Evolutionary conservation across 2,888 invertebrate genomes (phyloP).

Genomic region (Acrobasis repandana): DNA sequence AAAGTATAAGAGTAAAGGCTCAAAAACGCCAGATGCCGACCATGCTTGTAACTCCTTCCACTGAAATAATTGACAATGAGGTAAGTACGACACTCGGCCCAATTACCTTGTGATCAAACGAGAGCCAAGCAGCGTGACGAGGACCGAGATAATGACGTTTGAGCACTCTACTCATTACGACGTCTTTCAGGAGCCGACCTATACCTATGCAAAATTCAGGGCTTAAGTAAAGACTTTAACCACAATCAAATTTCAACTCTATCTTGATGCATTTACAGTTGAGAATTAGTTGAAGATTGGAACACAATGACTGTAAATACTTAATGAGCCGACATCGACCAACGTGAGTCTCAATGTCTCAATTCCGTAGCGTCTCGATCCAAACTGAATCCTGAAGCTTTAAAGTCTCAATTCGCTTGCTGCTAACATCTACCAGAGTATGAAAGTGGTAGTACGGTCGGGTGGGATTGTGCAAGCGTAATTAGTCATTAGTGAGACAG

Average conservation of each 20-base stretch:
- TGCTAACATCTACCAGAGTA: conserved; percentile 32
- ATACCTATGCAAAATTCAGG: conserved; percentile 51
- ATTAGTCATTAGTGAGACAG: conserved; percentile 76
- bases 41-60: conserved; percentile 1
- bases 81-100: conserved; percentile 13
- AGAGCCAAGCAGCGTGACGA: conserved; percentile 8
- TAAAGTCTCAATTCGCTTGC: conserved; percentile 48
- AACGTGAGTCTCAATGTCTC: conserved; percentile 53
- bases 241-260: conserved; percentile 36
- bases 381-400: conserved; percentile 29
- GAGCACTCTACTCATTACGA: conserved; percentile 78
- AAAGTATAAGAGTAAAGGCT: neutral
- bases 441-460: conserved; percentile 57
- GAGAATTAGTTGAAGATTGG: conserved; percentile 30
- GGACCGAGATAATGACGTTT: conserved; percentile 71
- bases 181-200: conserved; percentile 60
- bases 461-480: conserved; percentile 73
- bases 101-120: conserved; percentile 14
- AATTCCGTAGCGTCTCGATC: conserved; percentile 40
- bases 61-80: conserved; percentile 1
- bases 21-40: neutral
- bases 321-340: conserved; percentile 68
- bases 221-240: conserved; percentile 41
- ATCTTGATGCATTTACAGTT: conserved; percentile 12
- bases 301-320: conserved; percentile 69